Percentiles rank a stretch among this genome's conserved stretches.
Evolutionary conservation across 2,113 vertebrate genomes (phyloP).

Genomic region (Ailurus styani): DNA sequence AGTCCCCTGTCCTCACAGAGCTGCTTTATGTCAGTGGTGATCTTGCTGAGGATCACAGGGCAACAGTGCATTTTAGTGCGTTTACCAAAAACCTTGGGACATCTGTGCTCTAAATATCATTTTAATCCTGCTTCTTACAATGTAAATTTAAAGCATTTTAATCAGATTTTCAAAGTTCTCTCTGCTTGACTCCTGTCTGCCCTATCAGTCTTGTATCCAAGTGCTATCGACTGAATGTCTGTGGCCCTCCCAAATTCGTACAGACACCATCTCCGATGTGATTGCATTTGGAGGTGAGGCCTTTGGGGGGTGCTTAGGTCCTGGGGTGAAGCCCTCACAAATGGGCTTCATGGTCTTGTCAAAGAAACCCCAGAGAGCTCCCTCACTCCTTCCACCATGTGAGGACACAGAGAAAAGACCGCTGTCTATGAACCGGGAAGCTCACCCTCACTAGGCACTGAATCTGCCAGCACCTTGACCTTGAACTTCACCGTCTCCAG

Average conservation of each 20-base stretch:
- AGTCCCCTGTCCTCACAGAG: no score
- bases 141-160: not conserved
- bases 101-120: not conserved
- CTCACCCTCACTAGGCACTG: not conserved
- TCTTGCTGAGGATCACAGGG: fast-evolving
- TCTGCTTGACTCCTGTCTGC: not conserved
- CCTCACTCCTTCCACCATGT: not conserved
- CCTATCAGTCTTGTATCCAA: not conserved
- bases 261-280: not conserved
- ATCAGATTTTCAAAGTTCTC: not conserved
- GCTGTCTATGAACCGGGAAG: not conserved
- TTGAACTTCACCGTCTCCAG: not conserved
- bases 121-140: not conserved
- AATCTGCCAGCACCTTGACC: not conserved
- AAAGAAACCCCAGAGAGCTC: not conserved
- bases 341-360: not conserved
- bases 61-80: fast-evolving
- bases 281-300: not conserved
- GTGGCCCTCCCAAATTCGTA: not conserved
- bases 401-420: not conserved
- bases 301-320: not conserved
- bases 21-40: no score
- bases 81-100: not conserved
- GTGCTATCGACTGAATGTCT: not conserved
- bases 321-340: not conserved